Conservation (phyloP, 2,797 vertebrate genomes). For the Notolabrus celidotus region DNA sequence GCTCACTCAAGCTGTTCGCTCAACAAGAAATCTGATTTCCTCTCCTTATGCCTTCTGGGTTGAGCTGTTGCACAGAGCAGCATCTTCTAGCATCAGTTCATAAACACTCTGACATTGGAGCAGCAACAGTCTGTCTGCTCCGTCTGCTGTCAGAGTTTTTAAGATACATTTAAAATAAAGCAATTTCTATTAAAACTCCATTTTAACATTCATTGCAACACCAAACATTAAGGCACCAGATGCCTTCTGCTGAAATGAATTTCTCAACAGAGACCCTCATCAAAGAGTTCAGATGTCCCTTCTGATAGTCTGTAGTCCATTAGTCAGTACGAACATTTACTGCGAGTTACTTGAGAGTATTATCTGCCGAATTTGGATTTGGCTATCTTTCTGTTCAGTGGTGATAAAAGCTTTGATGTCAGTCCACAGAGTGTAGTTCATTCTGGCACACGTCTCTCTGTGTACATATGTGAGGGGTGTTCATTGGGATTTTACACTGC, state of each 20-base stretch:
- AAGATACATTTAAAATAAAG: conserved; percentile 63
- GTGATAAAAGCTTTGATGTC: too few relatives aligned
- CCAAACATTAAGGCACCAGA: conserved; percentile 58
- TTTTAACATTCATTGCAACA: conserved; percentile 73
- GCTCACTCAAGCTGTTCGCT: too few relatives aligned
- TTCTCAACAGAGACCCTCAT: conserved; percentile 69
- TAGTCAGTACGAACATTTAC: conserved; percentile 48
- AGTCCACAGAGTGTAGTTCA: conserved; percentile 30
- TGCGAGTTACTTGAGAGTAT: conserved; percentile 57
- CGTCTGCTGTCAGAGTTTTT: conserved; percentile 40
- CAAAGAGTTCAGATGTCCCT: conserved; percentile 64
- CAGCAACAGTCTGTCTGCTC: neutral
- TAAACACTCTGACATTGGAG: conserved; percentile 18
- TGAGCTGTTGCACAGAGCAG: neutral
- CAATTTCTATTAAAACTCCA: conserved; percentile 63
- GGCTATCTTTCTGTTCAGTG: conserved; percentile 43
- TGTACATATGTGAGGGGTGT: conserved; percentile 42
- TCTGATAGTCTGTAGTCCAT: conserved; percentile 69
- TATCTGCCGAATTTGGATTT: conserved; percentile 67
- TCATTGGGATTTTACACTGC: conserved; percentile 42
- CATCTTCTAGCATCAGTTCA: conserved; percentile 7
- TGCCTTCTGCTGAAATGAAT: conserved; percentile 67
- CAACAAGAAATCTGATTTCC: too few relatives aligned
- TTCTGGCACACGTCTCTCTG: conserved; percentile 30
- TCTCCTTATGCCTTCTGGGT: conserved; percentile 23